phyloP scores from a whole-genome alignment of 2,888 invertebrate genomes.

The Agriotes lineatus region DNA sequence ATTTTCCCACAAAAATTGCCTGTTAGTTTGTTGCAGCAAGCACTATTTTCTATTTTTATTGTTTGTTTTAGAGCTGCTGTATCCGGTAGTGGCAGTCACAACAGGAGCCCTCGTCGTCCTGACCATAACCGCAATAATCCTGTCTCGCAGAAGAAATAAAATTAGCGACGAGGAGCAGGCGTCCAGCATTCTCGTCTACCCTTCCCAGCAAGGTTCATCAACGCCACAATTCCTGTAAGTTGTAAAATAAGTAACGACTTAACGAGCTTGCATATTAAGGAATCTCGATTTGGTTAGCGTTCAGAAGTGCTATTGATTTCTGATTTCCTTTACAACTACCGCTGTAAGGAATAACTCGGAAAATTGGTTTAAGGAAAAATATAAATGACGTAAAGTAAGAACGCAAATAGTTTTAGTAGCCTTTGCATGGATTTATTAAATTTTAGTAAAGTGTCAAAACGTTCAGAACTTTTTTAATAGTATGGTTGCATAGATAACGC shows the following conservation, averaged over 20 bases:
- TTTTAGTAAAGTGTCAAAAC: no score
- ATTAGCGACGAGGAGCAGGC: slow-evolving; percentile 65
- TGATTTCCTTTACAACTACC: no score
- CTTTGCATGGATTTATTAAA: no score
- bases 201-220: slow-evolving; percentile 71
- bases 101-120: slow-evolving; percentile 47
- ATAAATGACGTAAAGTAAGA: no score
- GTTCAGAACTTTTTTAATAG: no score
- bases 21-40: neutral
- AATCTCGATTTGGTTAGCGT: neutral
- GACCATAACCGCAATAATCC: slow-evolving; percentile 47
- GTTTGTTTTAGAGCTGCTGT: slow-evolving; percentile 57
- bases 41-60: neutral
- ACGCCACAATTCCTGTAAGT: slow-evolving; percentile 76
- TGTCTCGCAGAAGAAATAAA: slow-evolving; percentile 64
- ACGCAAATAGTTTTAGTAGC: no score
- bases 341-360: no score
- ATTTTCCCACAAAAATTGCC: neutral
- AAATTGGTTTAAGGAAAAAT: no score
- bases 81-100: slow-evolving; percentile 56
- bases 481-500: no score
- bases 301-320: no score
- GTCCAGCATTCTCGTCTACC: slow-evolving; percentile 74
- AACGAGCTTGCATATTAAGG: neutral
- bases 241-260: neutral